Evolutionary conservation across 2,888 invertebrate genomes (phyloP).

Genomic region (Alviniconcha strummeri): DNA sequence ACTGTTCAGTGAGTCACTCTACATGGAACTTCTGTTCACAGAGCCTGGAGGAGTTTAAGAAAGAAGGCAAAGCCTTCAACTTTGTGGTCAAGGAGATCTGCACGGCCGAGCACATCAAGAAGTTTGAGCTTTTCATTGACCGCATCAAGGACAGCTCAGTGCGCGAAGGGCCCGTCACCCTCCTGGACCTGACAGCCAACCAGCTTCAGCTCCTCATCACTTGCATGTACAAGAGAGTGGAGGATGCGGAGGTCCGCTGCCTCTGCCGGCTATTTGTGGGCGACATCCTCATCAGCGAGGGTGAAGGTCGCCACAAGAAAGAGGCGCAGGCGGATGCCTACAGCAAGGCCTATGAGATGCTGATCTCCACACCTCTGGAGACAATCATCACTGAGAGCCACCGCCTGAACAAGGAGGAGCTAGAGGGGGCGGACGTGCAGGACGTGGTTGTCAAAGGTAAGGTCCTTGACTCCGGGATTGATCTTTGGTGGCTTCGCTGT

Average conservation of each 20-base stretch:
- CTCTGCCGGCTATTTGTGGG: conserved; percentile 59
- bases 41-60: conserved; percentile 13
- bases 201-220: conserved; percentile 51
- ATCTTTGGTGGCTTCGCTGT: no score
- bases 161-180: conserved; percentile 43
- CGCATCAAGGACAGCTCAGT: conserved; percentile 43
- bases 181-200: conserved; percentile 50
- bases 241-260: conserved; percentile 41
- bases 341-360: conserved; percentile 44
- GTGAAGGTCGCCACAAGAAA: conserved; percentile 41
- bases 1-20: no score
- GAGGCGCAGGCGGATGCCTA: conserved; percentile 51
- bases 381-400: conserved; percentile 49
- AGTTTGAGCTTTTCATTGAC: conserved; percentile 47
- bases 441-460: conserved; percentile 53
- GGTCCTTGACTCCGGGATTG: neutral
- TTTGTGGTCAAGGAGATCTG: conserved; percentile 17
- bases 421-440: conserved; percentile 45
- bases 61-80: neutral
- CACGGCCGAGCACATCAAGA: conserved; percentile 33
- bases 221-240: conserved; percentile 43
- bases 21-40: neutral
- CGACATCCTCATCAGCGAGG: conserved; percentile 46
- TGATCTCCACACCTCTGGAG: conserved; percentile 46
- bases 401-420: conserved; percentile 47